A percentile compares a stretch with the other conserved stretches of the same genome.
Conservation (phyloP, 1,140 invertebrate genomes). For the Drosophila nannoptera region DNA sequence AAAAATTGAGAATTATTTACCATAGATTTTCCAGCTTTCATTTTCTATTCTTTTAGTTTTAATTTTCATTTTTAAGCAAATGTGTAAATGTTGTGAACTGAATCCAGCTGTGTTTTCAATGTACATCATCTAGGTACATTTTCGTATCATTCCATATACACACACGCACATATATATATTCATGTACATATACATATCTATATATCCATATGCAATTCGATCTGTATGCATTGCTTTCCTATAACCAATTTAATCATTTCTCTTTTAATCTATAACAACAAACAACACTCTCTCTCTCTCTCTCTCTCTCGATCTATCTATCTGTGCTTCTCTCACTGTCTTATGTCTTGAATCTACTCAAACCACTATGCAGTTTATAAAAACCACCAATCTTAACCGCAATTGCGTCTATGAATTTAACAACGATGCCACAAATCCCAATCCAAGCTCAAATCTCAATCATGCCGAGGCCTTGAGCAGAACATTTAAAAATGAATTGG, state of each 20-base stretch:
- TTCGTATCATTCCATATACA: too few species aligned
- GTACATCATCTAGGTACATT: too few species aligned
- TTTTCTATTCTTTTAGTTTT: neutral
- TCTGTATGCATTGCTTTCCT: neutral
- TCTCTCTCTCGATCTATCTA: conserved; percentile 46
- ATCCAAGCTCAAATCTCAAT: conserved; percentile 66
- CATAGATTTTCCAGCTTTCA: neutral
- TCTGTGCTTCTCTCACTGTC: conserved; percentile 37
- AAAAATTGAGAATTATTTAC: neutral
- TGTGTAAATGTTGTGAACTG: neutral
- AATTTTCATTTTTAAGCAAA: neutral
- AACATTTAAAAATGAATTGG: conserved; percentile 76
- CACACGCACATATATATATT: neutral
- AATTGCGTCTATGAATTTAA: conserved; percentile 75
- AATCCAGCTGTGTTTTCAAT: too few species aligned
- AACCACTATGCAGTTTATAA: conserved; percentile 68
- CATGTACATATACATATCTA: conserved; percentile 4
- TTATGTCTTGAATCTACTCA: conserved; percentile 44
- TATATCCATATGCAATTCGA: neutral
- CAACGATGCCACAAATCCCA: conserved; percentile 69
- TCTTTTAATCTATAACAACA: conserved; percentile 42
- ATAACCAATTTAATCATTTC: conserved; percentile 24
- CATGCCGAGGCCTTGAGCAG: conserved; percentile 71
- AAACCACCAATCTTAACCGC: conserved; percentile 74
- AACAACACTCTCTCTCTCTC: conserved; percentile 39